A percentile compares a stretch with the other conserved stretches of the same genome.
Evolutionary conservation across 1,140 invertebrate genomes (phyloP).

Genomic region (Caerostris extrusa): DNA sequence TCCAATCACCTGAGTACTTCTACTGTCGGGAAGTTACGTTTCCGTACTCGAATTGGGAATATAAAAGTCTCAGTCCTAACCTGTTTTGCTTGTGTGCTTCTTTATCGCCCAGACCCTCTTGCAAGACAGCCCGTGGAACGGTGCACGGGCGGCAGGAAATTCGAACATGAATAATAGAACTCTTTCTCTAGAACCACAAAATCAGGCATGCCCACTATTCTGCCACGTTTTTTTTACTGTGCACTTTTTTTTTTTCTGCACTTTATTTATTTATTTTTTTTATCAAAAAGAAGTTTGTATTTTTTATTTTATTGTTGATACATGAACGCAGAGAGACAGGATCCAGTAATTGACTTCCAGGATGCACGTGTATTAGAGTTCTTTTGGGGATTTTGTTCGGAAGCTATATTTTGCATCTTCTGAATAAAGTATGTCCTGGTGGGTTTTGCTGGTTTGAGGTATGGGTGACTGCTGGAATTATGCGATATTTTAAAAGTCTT

Average conservation of each 20-base stretch:
- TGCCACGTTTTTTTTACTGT: too few species aligned
- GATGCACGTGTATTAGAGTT: constrained; percentile 46
- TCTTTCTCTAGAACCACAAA: constrained; percentile 13
- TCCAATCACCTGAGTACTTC: constrained; percentile 55
- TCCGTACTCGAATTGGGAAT: constrained; percentile 44
- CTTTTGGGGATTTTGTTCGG: constrained; percentile 1
- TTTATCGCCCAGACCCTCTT: constrained; percentile 29
- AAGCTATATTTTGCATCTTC: constrained; percentile 44
- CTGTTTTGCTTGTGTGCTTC: constrained; percentile 5
- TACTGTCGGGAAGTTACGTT: constrained; percentile 39
- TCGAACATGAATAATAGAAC: constrained; percentile 25
- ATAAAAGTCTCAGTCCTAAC: constrained; percentile 27
- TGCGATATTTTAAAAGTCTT: too few species aligned
- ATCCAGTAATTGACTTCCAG: constrained; percentile 41
- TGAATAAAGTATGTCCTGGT: constrained; percentile 18
- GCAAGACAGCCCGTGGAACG: constrained; percentile 4
- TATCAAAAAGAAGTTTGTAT: neutral
- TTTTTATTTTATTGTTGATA: constrained; percentile 9
- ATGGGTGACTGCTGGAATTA: neutral
- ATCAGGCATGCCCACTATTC: neutral
- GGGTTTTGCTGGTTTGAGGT: neutral
- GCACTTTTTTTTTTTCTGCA: neutral
- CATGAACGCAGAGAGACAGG: constrained; percentile 1
- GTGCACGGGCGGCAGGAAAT: neutral
- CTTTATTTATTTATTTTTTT: neutral